Evolutionary conservation across 92 coral and sea anemone genomes (phyloP), one percentile per base, ranked within the genome.

Genomic region (Parazoanthus swiftii): DNA sequence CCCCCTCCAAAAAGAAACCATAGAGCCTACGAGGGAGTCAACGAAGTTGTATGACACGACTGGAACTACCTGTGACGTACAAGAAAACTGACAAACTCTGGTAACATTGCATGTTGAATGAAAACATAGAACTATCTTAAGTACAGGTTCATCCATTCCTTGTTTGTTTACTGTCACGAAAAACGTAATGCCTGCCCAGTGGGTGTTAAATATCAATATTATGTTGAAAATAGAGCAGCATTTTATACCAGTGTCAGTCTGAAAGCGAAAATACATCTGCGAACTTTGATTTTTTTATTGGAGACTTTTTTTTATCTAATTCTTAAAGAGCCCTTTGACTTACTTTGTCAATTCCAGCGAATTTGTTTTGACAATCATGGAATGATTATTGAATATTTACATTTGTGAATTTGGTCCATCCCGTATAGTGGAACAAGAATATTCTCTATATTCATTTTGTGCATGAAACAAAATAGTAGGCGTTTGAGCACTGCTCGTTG

Each of bases 401-500:
- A 39, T 76, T 76, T 21, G 46, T 39, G 39, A 76, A 76, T 37
- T 76, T 11, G 46, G 15, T 33, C 36, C 46, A 38, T 16, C 46
- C 20, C 50, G 25, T 38, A 74, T 74, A 35, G 15, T 33, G 44
- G 23, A n/a, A 20, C 79, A 50, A 37, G 48, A 63, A 63, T 20
- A 63, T 63, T 4, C 26, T 63, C 8, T 23, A 3, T 63, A 14
- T 58, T 58, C 10, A 58, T 58, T 58, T 58, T 58, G 18, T 6
- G 37, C 43, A 23, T 36, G n/a, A 73, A 33, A 74, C n/a, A 29
- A 11, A 74, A 74, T 74, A 15, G 37, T 74, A 16, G n/a, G 3
- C 8, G 39, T 3, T 20, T 76, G 80, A 42, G 80, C 80, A 39
- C 80, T 76, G 80, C 80, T 76, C 80, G 26, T 42, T 76, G 46